These are phyloP conservation scores for Alethe castanea DNA, from an alignment of 2,113 vertebrate genomes.

Conservation along the genomic window DNA sequence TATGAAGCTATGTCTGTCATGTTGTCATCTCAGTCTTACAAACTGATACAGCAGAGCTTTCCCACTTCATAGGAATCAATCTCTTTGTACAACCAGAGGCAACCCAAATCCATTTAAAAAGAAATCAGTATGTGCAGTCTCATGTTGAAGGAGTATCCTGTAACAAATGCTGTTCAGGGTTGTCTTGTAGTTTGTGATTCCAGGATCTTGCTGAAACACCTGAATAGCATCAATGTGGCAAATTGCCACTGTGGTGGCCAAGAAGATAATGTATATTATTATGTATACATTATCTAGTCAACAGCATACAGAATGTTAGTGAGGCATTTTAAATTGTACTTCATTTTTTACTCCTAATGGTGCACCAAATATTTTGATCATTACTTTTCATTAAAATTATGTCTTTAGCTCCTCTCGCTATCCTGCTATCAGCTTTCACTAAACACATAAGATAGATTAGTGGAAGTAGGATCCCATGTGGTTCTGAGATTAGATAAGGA, in stretches of 20 bases:
- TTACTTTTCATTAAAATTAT: background rate
- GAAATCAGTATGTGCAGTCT: background rate
- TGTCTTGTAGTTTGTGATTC: background rate
- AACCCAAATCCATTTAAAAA: slow-evolving; percentile 21
- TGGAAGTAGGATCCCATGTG: background rate
- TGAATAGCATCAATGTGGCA: background rate
- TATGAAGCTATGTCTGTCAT: background rate
- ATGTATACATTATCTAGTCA: background rate
- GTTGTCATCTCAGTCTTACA: background rate
- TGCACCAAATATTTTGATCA: slow-evolving; percentile 23
- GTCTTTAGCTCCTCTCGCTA: background rate
- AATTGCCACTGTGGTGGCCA: background rate
- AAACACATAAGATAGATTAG: background rate
- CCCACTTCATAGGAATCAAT: slow-evolving; percentile 16
- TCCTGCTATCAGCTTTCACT: slow-evolving; percentile 3
- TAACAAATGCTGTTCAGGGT: background rate
- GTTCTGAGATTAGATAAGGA: slow-evolving; percentile 44
- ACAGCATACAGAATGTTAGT: background rate
- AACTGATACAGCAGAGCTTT: background rate
- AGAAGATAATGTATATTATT: background rate
- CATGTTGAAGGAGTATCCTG: background rate
- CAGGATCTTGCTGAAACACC: background rate
- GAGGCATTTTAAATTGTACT: background rate
- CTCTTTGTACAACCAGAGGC: slow-evolving; percentile 29
- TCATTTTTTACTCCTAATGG: background rate